phyloP scores from a whole-genome alignment of 2,888 invertebrate species.

The Drosophila algonquin region DNA sequence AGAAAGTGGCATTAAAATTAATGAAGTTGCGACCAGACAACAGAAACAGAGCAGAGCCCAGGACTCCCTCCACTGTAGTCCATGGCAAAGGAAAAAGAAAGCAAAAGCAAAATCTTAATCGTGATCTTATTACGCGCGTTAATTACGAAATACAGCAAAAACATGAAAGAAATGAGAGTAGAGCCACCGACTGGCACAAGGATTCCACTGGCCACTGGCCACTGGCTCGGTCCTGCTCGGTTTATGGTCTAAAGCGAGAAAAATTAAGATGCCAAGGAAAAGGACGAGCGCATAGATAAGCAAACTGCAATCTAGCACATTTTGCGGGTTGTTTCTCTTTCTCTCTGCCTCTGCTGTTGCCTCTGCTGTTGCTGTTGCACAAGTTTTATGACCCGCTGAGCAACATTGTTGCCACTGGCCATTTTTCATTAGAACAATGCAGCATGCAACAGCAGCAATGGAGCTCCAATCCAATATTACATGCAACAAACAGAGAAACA shows the following conservation, averaged over 20 bases:
- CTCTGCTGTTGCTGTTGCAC: slow-evolving; percentile 35
- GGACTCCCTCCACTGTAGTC: slow-evolving; percentile 19
- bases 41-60: background rate
- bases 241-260: slow-evolving; percentile 49
- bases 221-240: too few species aligned
- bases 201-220: slow-evolving; percentile 24
- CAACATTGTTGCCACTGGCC: slow-evolving; percentile 60
- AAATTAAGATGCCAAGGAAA: slow-evolving; percentile 62
- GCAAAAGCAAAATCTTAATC: slow-evolving; percentile 71
- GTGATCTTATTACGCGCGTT: slow-evolving; percentile 82
- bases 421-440: slow-evolving; percentile 73
- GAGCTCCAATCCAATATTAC: slow-evolving; percentile 20
- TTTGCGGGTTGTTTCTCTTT: slow-evolving; percentile 43
- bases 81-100: slow-evolving; percentile 8
- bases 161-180: slow-evolving; percentile 14
- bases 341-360: too few species aligned
- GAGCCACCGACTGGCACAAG: slow-evolving; percentile 37
- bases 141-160: slow-evolving; percentile 75
- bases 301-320: slow-evolving; percentile 64
- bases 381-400: slow-evolving; percentile 68
- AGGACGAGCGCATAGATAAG: slow-evolving; percentile 65
- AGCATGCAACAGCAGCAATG: slow-evolving; percentile 36
- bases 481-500: slow-evolving; percentile 32
- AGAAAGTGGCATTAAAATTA: slow-evolving; percentile 65
- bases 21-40: slow-evolving; percentile 60